Evolutionary conservation across 2,113 vertebrate genomes (phyloP), one percentile per base, ranked within the genome.

Genomic region (Syrmaticus mikado): DNA sequence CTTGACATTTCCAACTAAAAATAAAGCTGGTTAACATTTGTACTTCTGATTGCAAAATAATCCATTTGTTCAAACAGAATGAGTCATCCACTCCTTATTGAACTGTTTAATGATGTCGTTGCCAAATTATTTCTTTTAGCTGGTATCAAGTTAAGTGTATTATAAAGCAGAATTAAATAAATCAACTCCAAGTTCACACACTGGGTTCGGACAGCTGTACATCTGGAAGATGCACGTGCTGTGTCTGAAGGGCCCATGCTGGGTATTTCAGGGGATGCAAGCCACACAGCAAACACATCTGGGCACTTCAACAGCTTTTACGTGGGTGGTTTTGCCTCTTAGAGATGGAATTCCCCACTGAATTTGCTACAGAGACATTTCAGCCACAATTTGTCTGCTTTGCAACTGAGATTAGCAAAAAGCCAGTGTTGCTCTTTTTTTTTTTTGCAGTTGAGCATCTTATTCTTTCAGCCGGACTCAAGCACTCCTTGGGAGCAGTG

Each of bases 21-120:
- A 97, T 97, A 97, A 96, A 95, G 94, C 75, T 85, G 86, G 95
- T 93, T 94, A 95, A 97, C 94, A 96, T 97, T 97, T 97, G 92
- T 94, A 89, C 95, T 93, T 45, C 91, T 93, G 95, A 94, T 97
- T 97, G 95, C 96, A 97, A 96, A 97, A 97, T 90, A 92, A 96
- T 93, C 87, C 82, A 58, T 92, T 95, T 96, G 93, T 93, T 97
- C 93, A 97, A 95, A 93, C 96, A 96, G 79, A 95, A 57, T 95
- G 85, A 95, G 88, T 95, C 94, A 96, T 70, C 80, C 73, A 88
- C 92, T 74, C 81, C 77, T 61, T 93, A 86, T 93, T 96, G 95
- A 97, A 93, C 65, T 57, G 79, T 79, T 95, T 91, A 93, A 91
- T 91, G 88, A 88, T 92, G 94, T 82, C 93, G 90, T 94, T 96